Conservation (phyloP, 2,113 vertebrate species). For the Saguinus midas region DNA sequence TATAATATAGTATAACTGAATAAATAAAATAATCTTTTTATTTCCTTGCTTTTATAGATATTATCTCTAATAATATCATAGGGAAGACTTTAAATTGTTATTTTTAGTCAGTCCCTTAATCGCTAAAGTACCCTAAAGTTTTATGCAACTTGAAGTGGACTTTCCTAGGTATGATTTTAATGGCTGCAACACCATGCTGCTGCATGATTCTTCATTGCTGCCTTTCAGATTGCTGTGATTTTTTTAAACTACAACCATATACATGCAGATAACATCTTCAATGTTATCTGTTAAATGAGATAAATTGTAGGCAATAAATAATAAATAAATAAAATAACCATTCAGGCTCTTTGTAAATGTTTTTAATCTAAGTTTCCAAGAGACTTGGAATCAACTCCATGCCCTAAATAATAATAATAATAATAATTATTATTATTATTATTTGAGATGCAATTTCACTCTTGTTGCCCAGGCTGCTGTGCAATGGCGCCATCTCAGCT, state of each 20-base stretch:
- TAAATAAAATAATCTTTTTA: neutral
- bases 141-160: neutral
- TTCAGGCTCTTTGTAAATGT: neutral
- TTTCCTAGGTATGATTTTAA: neutral
- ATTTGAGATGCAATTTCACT: no score
- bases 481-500: no score
- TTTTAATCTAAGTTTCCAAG: neutral
- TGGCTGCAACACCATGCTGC: neutral
- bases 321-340: neutral
- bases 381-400: neutral
- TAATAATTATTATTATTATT: no score
- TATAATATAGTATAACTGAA: neutral
- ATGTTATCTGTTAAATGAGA: neutral
- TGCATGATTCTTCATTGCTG: neutral
- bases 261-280: neutral
- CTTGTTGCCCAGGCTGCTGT: no score
- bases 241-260: neutral
- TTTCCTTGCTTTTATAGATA: conserved; percentile 7
- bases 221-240: neutral
- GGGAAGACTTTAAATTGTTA: neutral
- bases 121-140: neutral
- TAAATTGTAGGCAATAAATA: neutral
- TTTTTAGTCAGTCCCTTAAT: neutral
- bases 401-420: neutral
- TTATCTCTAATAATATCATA: neutral